Conservation (phyloP, 35 echinoderm and acorn worm species). For the Ophioderma brevispina region DNA sequence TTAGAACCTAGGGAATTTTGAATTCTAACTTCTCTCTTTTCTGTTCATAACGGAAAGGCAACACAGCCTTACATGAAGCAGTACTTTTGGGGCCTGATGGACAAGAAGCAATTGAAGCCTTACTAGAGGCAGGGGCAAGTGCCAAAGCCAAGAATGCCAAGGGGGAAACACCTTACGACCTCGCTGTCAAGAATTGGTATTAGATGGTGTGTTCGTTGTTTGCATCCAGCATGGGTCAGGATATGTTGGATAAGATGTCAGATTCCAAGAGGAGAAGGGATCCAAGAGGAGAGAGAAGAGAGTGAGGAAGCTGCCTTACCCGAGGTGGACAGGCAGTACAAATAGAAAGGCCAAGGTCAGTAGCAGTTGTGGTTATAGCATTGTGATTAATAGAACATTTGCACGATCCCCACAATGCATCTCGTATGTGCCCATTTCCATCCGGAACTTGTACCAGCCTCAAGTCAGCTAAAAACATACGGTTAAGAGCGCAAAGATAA, state of each 20-base stretch:
- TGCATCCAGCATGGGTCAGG: constrained; percentile 91
- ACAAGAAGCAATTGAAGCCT: constrained; percentile 85
- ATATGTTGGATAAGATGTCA: constrained; percentile 95
- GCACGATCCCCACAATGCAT: no score
- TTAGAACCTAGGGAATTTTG: no score
- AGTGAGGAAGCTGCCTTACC: constrained; percentile 58
- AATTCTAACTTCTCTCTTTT: no score
- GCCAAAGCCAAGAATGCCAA: constrained; percentile 85
- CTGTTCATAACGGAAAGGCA: constrained; percentile 68
- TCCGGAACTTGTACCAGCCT: no score
- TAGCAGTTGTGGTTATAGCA: no score
- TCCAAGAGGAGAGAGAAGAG: background rate
- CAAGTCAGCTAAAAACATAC: no score
- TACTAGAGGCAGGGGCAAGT: constrained; percentile 80
- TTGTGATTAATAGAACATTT: no score
- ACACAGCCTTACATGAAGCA: constrained; percentile 95
- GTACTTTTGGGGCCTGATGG: constrained; percentile 92
- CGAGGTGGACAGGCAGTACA: constrained; percentile 78
- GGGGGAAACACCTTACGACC: constrained; percentile 90
- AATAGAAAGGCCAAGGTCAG: constrained; percentile 80
- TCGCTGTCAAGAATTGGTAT: constrained; percentile 92
- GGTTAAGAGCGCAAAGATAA: no score
- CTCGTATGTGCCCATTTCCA: no score
- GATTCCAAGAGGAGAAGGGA: constrained; percentile 69
- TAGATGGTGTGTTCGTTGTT: constrained; percentile 79